These are phyloP conservation scores for Chloroceryle aenea DNA, from an alignment of 2,113 vertebrate genomes.

Conservation along the genomic window DNA sequence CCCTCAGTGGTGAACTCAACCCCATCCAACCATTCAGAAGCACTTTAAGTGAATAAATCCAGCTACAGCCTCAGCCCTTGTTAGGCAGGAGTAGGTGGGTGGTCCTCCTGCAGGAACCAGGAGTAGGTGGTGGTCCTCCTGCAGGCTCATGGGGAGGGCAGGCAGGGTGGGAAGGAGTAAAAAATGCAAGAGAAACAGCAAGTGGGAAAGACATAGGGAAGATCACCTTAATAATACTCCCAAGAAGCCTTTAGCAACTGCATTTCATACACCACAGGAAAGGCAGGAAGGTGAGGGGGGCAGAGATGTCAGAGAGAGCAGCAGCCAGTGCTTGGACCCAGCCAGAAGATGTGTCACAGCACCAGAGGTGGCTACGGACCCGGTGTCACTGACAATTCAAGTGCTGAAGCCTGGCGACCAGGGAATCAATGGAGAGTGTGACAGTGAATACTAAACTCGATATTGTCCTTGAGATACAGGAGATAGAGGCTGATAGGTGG, in stretches of 20 bases:
- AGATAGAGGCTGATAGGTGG: not conserved
- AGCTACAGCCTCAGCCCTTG: not conserved
- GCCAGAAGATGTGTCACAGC: not conserved
- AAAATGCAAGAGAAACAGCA: not conserved
- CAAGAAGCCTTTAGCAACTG: not conserved
- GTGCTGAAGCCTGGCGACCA: not conserved
- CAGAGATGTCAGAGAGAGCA: not conserved
- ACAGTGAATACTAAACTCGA: not conserved
- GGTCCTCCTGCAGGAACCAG: too few species aligned
- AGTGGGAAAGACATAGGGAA: not conserved
- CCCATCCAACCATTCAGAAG: not conserved
- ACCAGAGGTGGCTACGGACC: not conserved
- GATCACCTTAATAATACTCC: not conserved
- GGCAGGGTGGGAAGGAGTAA: not conserved
- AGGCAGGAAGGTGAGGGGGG: not conserved
- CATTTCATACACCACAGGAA: not conserved
- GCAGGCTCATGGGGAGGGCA: fast-evolving
- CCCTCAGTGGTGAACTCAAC: not conserved
- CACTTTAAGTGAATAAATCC: not conserved
- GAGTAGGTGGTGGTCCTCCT: fast-evolving
- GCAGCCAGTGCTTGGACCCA: not conserved
- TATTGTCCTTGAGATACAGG: not conserved
- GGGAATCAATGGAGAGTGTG: not conserved
- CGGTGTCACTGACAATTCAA: not conserved
- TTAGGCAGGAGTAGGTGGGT: not conserved